phyloP scores from a whole-genome alignment of 2,888 invertebrate species.

The Callyntrura guangdongensis region DNA sequence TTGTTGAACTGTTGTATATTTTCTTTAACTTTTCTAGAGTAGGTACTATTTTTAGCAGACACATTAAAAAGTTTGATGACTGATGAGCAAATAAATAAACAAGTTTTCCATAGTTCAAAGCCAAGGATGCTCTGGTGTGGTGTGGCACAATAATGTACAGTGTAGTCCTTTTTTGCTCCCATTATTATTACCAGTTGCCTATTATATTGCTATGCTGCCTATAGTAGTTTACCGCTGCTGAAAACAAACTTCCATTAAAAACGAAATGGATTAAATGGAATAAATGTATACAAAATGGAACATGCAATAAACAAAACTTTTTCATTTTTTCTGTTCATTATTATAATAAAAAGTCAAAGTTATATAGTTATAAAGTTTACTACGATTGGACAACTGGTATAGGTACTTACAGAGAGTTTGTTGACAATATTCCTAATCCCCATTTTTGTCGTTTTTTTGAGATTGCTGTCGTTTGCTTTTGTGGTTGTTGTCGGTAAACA shows the following conservation, averaged over 20 bases:
- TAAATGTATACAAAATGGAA: constrained; percentile 1
- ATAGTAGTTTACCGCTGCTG: constrained; percentile 12
- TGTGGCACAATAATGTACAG: too few relatives aligned
- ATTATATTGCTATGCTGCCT: too few relatives aligned
- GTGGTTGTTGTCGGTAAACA: too few relatives aligned
- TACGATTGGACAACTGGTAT: too few relatives aligned
- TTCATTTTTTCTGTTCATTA: neutral
- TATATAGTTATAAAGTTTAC: too few relatives aligned
- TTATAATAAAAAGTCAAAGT: too few relatives aligned
- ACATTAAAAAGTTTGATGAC: constrained; percentile 5
- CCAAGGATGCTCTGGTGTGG: constrained; percentile 34
- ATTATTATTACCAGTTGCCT: too few relatives aligned
- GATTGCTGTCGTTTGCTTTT: neutral
- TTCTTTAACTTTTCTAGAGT: neutral
- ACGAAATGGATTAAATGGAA: too few relatives aligned
- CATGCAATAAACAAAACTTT: constrained; percentile 16
- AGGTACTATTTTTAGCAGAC: constrained; percentile 39
- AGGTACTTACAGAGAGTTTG: constrained; percentile 67
- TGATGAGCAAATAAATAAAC: constrained; percentile 50
- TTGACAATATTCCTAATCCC: constrained; percentile 66
- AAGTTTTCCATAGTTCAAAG: constrained; percentile 52
- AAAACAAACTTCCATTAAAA: constrained; percentile 14
- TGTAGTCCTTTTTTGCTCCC: neutral
- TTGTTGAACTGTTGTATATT: neutral
- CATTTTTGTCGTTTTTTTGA: constrained; percentile 37